Percentiles rank a stretch among this genome's conserved stretches.
phyloP scores from a whole-genome alignment of 2,113 vertebrate genomes.

The Capra hircus region DNA sequence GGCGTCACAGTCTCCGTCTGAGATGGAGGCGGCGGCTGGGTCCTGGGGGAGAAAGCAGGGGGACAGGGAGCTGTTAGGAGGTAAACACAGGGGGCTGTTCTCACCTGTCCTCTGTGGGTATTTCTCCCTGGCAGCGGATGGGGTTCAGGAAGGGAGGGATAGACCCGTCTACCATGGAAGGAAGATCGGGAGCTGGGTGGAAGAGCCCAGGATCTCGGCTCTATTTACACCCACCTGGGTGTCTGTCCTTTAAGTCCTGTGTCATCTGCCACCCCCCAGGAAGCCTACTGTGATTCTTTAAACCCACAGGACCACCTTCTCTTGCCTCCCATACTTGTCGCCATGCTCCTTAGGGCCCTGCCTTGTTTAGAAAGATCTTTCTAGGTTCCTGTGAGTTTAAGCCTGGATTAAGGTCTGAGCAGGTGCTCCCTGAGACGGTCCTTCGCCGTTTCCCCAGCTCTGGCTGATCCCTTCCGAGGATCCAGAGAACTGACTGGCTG shows the following conservation, averaged over 20 bases:
- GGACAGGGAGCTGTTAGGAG: not conserved
- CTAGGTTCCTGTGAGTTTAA: not conserved
- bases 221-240: not conserved
- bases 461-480: not conserved
- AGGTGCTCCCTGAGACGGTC: not conserved
- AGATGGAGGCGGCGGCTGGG: slow-evolving; percentile 88
- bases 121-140: not conserved
- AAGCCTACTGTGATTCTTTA: not conserved
- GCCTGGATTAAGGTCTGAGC: not conserved
- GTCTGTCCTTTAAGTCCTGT: not conserved
- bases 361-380: slow-evolving; percentile 8
- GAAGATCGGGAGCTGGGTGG: not conserved
- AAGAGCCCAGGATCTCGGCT: not conserved
- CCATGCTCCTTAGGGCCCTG: not conserved
- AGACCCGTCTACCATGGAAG: not conserved
- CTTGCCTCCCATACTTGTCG: not conserved
- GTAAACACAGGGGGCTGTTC: not conserved
- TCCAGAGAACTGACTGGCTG: not conserved
- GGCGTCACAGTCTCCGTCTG: slow-evolving; percentile 87
- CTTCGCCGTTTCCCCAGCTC: not conserved
- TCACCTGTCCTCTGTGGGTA: not conserved
- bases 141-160: not conserved
- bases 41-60: slow-evolving; percentile 84
- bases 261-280: not conserved
- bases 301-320: not conserved